These are phyloP conservation scores for Campoplex nolae DNA, from an alignment of 2,888 invertebrate genomes.

Conservation along the genomic window DNA sequence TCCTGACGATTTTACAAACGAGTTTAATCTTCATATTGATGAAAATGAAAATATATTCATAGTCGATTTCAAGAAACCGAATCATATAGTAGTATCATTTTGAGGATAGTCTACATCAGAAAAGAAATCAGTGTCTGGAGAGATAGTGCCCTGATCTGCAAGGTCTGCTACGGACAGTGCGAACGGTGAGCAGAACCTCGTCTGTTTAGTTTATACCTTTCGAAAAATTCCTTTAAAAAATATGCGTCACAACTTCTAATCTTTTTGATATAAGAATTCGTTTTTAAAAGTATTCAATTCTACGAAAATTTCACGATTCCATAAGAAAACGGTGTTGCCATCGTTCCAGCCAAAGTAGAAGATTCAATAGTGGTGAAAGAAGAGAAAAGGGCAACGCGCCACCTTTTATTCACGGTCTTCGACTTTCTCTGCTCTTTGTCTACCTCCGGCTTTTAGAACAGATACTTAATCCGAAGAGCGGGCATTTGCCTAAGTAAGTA, in stretches of 20 bases:
- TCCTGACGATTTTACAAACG: not conserved
- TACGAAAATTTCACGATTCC: conserved; percentile 77
- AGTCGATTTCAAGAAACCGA: not conserved
- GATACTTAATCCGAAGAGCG: conserved; percentile 83
- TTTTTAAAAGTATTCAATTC: conserved; percentile 77
- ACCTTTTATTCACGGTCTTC: conserved; percentile 60
- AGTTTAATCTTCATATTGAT: not conserved
- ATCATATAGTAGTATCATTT: not conserved
- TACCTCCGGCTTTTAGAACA: conserved; percentile 82
- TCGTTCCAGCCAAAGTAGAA: conserved; percentile 59
- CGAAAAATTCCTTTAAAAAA: conserved; percentile 62
- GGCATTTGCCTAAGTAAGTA: conserved; percentile 83
- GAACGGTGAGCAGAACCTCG: not conserved
- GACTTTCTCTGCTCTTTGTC: conserved; percentile 58
- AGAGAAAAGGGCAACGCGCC: conserved; percentile 53
- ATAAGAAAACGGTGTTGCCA: conserved; percentile 76
- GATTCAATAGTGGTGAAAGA: conserved; percentile 43
- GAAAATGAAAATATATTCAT: conserved; percentile 8
- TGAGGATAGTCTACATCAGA: not conserved
- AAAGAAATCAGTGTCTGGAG: not conserved
- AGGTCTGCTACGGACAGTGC: conserved; percentile 58
- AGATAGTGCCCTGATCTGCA: conserved; percentile 67
- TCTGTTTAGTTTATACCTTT: not conserved
- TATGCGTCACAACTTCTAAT: conserved; percentile 61
- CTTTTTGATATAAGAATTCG: conserved; percentile 16